phyloP scores from a whole-genome alignment of 35 echinoderm and acorn worm genomes.

The Heliocidaris tuberculata region DNA sequence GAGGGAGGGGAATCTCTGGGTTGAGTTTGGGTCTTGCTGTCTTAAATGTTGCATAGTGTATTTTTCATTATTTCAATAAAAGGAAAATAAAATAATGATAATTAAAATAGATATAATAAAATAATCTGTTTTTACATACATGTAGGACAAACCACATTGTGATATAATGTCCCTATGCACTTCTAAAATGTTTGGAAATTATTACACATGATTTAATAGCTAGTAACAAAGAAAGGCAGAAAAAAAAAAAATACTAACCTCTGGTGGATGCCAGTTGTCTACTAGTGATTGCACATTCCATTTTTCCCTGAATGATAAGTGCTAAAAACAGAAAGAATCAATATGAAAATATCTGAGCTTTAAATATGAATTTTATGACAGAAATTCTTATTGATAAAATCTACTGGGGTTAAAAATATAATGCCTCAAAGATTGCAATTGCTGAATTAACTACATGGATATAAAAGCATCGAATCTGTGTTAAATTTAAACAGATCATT shows the following conservation, averaged over 20 bases:
- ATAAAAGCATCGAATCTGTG: not conserved
- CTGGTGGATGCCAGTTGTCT: slow-evolving; percentile 27
- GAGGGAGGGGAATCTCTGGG: too few species aligned
- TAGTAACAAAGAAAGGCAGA: not conserved
- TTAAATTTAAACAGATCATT: too few species aligned
- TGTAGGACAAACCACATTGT: too few species aligned
- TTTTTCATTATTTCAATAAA: too few species aligned
- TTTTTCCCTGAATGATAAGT: slow-evolving; percentile 29
- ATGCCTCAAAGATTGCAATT: not conserved
- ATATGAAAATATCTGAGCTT: not conserved
- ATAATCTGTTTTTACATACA: too few species aligned
- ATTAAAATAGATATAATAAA: too few species aligned
- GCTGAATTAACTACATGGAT: not conserved
- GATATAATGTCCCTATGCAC: too few species aligned
- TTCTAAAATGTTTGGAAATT: too few species aligned
- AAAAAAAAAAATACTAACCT: not conserved
- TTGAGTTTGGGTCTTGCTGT: too few species aligned
- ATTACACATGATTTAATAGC: not conserved
- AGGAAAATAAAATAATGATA: too few species aligned
- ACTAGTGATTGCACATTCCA: slow-evolving; percentile 46
- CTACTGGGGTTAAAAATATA: too few species aligned
- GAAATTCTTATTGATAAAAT: not conserved
- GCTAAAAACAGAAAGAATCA: slow-evolving; percentile 38
- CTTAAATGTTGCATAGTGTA: too few species aligned
- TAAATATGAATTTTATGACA: not conserved